Evolutionary conservation across 1,140 invertebrate species (phyloP), one percentile per base, ranked within the genome.

Genomic region (Cyclina sinensis): DNA sequence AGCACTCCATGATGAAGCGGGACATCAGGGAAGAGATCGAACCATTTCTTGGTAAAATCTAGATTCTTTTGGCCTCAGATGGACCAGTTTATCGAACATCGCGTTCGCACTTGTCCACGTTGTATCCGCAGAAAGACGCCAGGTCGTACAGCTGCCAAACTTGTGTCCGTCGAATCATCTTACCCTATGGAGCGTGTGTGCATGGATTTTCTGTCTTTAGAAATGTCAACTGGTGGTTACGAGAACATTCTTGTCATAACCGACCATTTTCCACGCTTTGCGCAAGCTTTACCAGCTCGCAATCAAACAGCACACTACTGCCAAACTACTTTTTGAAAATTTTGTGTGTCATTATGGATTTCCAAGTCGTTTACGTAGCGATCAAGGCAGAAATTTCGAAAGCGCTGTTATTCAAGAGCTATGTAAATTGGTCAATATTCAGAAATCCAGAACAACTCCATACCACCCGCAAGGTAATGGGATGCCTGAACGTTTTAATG

Each of bases 31-130:
- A 3, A n/a, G 54, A n/a, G 32, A 70, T 43, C 39, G 70, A 9
- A 73, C 48, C 16, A 48, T n/a, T 24, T 43, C 39, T 76, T 46
- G 21, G 1, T 79, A 3, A 59, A 74, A n/a, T 43, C 27, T 5
- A 12, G 46, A 18, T 88, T 82, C 37, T 90, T 59, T 65, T 88
- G 89, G 89, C 86, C 89, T 21, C n/a, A 54, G 4, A 88, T 88
- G 43, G 39, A 83, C 14, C 18, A 35, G 5, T 85, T 62, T 54
- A 46, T 81, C 3, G 43, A 79, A 18, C 9, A 57, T 7, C 30
- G 62, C n/a, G 37, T 90, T 24, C 51, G 54, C 18, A 57, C 39
- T 16, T 86, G 84, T 74, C n/a, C n/a, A 7, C 4, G 76, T 18
- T 89, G 74, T 81, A 48, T 90, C 18, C 11, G 27, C 32, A 43